These are phyloP conservation scores for Antheraea pernyi DNA, from an alignment of 1,140 invertebrate genomes.

Conservation along the genomic window DNA sequence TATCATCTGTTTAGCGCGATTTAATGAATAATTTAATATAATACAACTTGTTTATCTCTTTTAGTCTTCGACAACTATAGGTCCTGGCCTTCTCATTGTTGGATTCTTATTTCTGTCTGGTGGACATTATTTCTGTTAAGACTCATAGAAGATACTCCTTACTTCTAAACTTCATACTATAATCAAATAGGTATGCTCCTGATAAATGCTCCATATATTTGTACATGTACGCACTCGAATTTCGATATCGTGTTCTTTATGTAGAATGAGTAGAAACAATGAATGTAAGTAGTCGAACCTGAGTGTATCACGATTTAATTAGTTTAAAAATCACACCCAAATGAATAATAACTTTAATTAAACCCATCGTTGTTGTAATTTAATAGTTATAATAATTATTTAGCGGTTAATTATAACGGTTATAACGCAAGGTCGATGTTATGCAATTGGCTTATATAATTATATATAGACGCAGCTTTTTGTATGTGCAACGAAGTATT, in stretches of 20 bases:
- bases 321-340: not conserved
- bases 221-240: too few relatives aligned
- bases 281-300: not conserved
- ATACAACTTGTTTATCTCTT: too few relatives aligned
- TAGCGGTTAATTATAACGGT: slow-evolving; percentile 19
- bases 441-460: not conserved
- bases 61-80: too few relatives aligned
- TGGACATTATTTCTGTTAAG: too few relatives aligned
- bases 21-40: too few relatives aligned
- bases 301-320: not conserved
- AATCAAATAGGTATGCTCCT: too few relatives aligned
- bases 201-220: too few relatives aligned
- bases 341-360: not conserved
- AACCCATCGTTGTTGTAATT: slow-evolving; percentile 30
- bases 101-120: too few relatives aligned
- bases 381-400: slow-evolving; percentile 11
- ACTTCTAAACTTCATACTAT: too few relatives aligned
- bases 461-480: slow-evolving; percentile 25
- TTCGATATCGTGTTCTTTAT: not conserved
- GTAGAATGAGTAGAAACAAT: not conserved
- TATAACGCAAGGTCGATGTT: slow-evolving; percentile 17
- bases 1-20: too few relatives aligned
- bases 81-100: too few relatives aligned
- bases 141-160: too few relatives aligned
- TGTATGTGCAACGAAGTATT: slow-evolving; percentile 43